Conservation (phyloP, 2,113 vertebrate species). For the Tachuris rubrigastra region DNA sequence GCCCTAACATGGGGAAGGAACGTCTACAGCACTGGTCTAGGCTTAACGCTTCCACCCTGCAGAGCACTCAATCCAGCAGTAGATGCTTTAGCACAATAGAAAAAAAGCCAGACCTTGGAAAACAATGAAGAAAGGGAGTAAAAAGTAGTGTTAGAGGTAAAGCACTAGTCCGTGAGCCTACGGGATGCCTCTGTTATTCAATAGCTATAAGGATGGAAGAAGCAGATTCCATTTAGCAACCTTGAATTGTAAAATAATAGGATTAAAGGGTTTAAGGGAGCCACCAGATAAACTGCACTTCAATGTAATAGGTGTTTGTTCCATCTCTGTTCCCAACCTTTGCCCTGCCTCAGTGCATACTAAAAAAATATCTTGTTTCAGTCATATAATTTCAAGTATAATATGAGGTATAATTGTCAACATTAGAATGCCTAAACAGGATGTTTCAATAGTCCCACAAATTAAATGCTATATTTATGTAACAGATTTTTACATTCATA, state of each 20-base stretch:
- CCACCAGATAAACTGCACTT: background rate
- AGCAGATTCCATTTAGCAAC: background rate
- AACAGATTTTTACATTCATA: background rate
- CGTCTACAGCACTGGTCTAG: no score
- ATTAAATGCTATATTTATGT: background rate
- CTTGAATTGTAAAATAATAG: background rate
- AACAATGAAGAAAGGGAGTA: background rate
- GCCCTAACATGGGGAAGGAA: background rate
- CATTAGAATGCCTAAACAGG: background rate
- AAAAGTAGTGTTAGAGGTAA: background rate
- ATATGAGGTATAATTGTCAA: background rate
- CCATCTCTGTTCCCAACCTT: background rate
- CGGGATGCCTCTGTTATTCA: fast-evolving
- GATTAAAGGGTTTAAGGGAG: background rate
- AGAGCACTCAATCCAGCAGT: background rate
- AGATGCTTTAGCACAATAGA: background rate
- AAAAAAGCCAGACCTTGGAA: background rate
- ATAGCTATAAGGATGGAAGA: background rate
- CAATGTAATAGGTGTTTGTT: background rate
- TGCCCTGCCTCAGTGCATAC: fast-evolving
- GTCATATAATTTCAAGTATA: background rate
- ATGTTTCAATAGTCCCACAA: background rate
- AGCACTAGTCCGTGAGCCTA: fast-evolving
- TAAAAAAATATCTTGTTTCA: background rate
- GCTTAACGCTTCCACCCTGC: background rate